These are phyloP conservation scores for Phortica okadai DNA, from an alignment of 2,888 invertebrate genomes.

Conservation along the genomic window DNA sequence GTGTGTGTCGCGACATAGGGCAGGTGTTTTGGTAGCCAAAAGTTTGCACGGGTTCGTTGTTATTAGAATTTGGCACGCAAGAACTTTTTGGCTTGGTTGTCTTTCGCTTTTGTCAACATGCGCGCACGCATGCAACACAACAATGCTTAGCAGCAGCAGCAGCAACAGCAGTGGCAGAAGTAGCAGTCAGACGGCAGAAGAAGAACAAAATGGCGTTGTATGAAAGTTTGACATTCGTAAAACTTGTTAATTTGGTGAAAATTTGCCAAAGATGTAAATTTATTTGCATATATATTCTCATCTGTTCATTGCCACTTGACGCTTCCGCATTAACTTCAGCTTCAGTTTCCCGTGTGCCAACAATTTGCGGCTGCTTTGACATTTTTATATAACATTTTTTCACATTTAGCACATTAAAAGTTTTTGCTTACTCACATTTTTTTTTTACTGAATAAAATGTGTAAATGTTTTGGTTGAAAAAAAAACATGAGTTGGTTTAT, in stretches of 20 bases:
- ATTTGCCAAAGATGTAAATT: conserved; percentile 22
- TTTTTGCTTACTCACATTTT: not conserved
- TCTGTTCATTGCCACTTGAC: not conserved
- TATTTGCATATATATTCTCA: not conserved
- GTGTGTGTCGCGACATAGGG: too few species aligned
- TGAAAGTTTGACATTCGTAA: conserved; percentile 21
- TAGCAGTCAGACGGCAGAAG: not conserved
- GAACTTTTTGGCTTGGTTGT: too few species aligned
- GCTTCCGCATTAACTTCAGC: too few species aligned
- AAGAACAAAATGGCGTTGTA: not conserved
- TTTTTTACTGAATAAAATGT: too few species aligned
- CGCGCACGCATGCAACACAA: too few species aligned
- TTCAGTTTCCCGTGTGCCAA: too few species aligned
- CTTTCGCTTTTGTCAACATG: too few species aligned
- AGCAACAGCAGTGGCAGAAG: not conserved
- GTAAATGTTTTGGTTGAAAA: too few species aligned
- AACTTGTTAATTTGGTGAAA: conserved; percentile 28
- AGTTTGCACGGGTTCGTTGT: too few species aligned
- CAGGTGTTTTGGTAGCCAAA: too few species aligned
- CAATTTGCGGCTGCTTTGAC: not conserved
- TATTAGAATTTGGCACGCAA: too few species aligned
- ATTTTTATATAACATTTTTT: not conserved
- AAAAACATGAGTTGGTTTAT: conserved; percentile 50
- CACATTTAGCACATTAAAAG: not conserved
- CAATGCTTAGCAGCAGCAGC: not conserved